phyloP scores from a whole-genome alignment of 2,797 vertebrate species.

The Numenius phaeopus region DNA sequence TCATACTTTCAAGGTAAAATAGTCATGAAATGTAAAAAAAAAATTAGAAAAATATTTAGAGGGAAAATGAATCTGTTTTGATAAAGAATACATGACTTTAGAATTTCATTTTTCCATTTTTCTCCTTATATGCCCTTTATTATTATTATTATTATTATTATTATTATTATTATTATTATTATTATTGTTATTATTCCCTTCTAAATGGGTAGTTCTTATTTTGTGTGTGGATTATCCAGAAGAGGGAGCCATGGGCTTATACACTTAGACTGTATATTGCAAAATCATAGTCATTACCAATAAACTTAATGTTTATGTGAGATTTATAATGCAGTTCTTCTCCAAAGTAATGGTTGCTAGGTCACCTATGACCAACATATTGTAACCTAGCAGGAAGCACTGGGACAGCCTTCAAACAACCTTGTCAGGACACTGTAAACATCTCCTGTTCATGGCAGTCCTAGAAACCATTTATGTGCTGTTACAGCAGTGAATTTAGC shows the following conservation, averaged over 20 bases:
- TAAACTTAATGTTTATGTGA: not conserved
- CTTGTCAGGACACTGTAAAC: not conserved
- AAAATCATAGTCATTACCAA: not conserved
- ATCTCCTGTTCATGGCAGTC: not conserved
- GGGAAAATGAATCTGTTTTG: not conserved
- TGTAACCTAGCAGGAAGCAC: not conserved
- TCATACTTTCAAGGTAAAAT: not conserved
- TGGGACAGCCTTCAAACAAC: not conserved
- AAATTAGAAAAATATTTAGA: not conserved
- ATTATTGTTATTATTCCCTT: not conserved
- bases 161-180: not conserved
- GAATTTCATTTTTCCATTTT: not conserved
- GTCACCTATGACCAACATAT: not conserved
- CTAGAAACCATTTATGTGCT: not conserved
- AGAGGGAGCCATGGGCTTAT: slow-evolving; percentile 34
- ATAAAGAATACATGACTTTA: not conserved
- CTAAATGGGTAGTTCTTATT: not conserved
- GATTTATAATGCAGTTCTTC: not conserved
- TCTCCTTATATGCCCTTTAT: not conserved
- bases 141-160: too few relatives aligned
- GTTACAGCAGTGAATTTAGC: not conserved
- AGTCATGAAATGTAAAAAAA: not conserved
- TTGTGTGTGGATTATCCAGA: slow-evolving; percentile 30
- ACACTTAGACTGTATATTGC: not conserved
- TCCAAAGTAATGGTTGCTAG: not conserved